Base-by-base conservation (phyloP, 37 sponge, comb jelly and placozoan species). In the Mnemiopsis leidyi region DNA sequence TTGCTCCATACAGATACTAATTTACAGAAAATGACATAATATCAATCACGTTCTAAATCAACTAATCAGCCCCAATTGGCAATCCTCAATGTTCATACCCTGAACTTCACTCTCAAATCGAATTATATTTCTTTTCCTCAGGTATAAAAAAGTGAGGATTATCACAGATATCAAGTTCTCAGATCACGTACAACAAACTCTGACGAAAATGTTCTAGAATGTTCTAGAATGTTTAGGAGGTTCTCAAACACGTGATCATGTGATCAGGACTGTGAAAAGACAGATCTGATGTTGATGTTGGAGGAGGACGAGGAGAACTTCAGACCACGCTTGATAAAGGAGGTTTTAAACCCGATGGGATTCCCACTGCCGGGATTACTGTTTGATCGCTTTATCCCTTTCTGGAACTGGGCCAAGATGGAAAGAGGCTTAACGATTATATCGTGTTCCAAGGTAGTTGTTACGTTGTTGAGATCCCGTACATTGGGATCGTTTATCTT, bases 401-500 rank as follows among this genome's bases (percentile, higher is more conserved):
- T 77, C 0, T 77, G 32, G 35, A 77, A 77, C 36, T 77, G 79
- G 5, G 79, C 32, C 79, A 77, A 32, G 20, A 77, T 16, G 32
- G 79, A 77, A 0, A 77, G 79, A 16, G 79, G 79, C 18, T 77
- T 77, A 16, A 77, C 32, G 32, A 77, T 77, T 33, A 77, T 77
- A 36, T 77, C 79, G 32, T 77, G 26, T 34, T 77, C 79, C 26
- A 77, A 20, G 20, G 26, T 36, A 31, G 79, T 77, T 9, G 79
- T 77, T 3, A 77, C 79, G 16, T 1, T 34, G 34, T 26, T 77
- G 1, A 77, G 79, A 32, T 77, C 79, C 18, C 79, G 26, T 16
- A 77, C 18, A 77, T 16, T 77, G 36, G 79, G 79, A 77, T 77
- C 79, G 36, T 77, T 77, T 21, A 33, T 77, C 79, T 77, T 77